A percentile compares a stretch with the other conserved stretches of the same genome.
Evolutionary conservation across 92 coral and sea anemone species (phyloP).

Genomic region (Actinernus sp.): DNA sequence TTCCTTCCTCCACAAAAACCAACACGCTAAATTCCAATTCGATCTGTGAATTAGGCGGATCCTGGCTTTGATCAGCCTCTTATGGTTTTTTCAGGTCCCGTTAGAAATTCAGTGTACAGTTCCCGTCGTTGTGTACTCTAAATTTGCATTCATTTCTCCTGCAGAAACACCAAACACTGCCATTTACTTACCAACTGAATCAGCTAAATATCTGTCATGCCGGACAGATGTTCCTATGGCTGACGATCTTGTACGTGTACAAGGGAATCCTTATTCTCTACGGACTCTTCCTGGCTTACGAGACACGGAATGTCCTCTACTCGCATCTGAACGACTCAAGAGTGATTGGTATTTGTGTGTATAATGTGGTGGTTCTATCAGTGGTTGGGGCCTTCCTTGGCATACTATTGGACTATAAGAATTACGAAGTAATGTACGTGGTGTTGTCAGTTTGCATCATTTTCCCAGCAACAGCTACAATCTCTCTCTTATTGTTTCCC

Average conservation of each 20-base stretch:
- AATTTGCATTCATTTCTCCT: too few relatives aligned
- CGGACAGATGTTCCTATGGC: slow-evolving; percentile 58
- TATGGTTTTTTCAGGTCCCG: too few relatives aligned
- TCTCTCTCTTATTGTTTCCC: slow-evolving; percentile 86
- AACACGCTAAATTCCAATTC: too few relatives aligned
- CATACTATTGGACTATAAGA: slow-evolving; percentile 52
- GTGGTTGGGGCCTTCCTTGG: slow-evolving; percentile 83
- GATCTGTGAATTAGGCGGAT: too few relatives aligned
- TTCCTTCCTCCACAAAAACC: too few relatives aligned
- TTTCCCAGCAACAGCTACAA: slow-evolving; percentile 89
- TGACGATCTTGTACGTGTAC: slow-evolving; percentile 78
- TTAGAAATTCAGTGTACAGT: too few relatives aligned
- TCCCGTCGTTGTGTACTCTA: too few relatives aligned
- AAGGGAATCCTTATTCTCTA: slow-evolving; percentile 91
- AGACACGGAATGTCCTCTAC: slow-evolving; percentile 93
- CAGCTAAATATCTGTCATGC: slow-evolving; percentile 73
- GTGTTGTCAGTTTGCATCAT: slow-evolving; percentile 83
- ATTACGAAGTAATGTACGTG: slow-evolving; percentile 73
- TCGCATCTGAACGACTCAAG: slow-evolving; percentile 97
- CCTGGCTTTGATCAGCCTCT: too few relatives aligned
- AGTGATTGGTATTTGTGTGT: slow-evolving; percentile 95
- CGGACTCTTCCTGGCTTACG: slow-evolving; percentile 94
- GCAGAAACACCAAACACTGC: slow-evolving; percentile 49
- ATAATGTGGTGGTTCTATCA: slow-evolving; percentile 90
- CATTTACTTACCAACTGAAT: slow-evolving; percentile 26